Evolutionary conservation across 2,113 vertebrate genomes (phyloP), one percentile per base, ranked within the genome.

Genomic region (Oxygymnocypris stewartii): DNA sequence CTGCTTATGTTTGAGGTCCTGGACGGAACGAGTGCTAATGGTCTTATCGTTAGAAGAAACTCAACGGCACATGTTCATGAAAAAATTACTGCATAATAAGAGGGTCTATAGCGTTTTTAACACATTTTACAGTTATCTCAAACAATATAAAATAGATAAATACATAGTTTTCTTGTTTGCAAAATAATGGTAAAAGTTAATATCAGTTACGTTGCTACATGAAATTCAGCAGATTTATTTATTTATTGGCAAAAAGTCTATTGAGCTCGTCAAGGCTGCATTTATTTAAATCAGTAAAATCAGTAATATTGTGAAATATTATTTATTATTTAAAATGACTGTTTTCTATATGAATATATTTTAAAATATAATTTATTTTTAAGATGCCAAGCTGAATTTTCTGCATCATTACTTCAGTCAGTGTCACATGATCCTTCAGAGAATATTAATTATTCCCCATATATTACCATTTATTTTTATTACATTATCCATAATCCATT

Each of bases 11-110:
- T 89, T 84, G 47, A 74, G 89, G 76, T 87, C 81, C 76, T 74
- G 69, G 18, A 40, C 87, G 82, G 75, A 89, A 92, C 90, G 90
- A 88, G 88, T 84, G 65, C 89, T 86, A 88, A 91, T 87, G 86
- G 89, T 65, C 86, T 82, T 81, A 86, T 23, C 85, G 84, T 87
- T 92, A 91, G 80, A 85, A 82, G 85, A 12, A 74, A 77, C 63
- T 54, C 74, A 85, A 6, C 28, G 23, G 25, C 25, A 8, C 14
- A 51, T 51, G 18, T 9, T 37, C 69, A 10, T 23, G 16, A 18
- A 20, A 4, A 40, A 40, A 1, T 0, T n/a, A 0, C 0, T 73
- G 37, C 18, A 42, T 74, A 74, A 74, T 74, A 74, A 42, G 35
- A 11, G 16, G 20, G 2, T 12, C 40, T 73, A 20, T 40, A 3